Evolutionary conservation across 2,888 invertebrate species (phyloP), one percentile per base, ranked within the genome.

Genomic region (Orchesella flavescens): DNA sequence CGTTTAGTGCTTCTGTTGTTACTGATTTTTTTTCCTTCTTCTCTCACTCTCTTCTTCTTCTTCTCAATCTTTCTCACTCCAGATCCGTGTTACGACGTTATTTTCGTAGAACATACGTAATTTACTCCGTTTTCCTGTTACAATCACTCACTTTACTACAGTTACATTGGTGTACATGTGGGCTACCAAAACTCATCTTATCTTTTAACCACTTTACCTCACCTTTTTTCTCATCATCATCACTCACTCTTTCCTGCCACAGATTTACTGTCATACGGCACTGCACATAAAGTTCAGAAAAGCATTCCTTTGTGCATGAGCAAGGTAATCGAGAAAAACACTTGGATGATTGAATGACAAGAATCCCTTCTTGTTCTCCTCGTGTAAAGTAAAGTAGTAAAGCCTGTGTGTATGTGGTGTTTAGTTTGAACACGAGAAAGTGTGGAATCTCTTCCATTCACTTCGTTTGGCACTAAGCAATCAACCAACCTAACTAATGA

Each of bases 401-500:
- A 34, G 34, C 2, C 34, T 34, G 34, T 34, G 34, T n/a, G n/a
- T n/a, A n/a, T n/a, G n/a, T n/a, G n/a, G n/a, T n/a, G n/a, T n/a
- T n/a, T n/a, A n/a, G 46, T 53, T 53, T 53, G 53, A 53, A n/a
- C 53, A 53, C 15, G 53, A 53, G 46, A 53, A n/a, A 53, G 53
- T 53, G 53, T 53, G 53, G 53, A 34, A 34, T 34, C 34, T 7
- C 34, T 34, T n/a, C 53, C 49, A 49, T 49, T 49, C 49, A 10
- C 49, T 46, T 23, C 63, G 15, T 24, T 23, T 63, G 23, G 5
- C 17, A 24, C 63, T 23, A n/a, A 76, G 61, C 79, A 79, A 80
- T 80, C 69, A 49, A 69, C 69, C 76, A 63, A 53, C 34, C 57
- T 75, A 53, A 69, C 75, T 82, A 82, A 82, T 82, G 82, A 82